Base-by-base conservation (phyloP, 2,113 vertebrate species). In the Acrocephalus kingi region DNA sequence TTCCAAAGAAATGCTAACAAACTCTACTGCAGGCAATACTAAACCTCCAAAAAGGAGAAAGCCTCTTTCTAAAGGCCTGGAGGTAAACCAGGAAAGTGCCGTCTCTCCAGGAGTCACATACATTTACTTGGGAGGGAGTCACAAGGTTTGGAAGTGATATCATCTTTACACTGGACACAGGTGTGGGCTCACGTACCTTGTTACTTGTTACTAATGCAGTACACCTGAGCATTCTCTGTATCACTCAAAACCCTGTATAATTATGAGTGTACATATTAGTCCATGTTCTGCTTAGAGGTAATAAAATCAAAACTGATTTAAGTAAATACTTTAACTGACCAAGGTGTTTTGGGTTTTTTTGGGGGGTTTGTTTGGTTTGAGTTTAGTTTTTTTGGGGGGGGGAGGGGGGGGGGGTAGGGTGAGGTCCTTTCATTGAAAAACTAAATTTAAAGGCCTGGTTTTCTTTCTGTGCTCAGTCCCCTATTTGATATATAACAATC, bases 301-400 rank as follows among this genome's bases (percentile, higher is more conserved):
- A 90, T 22, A 61, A 30, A 63, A 59, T 73, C 41, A 35, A 71
- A 77, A n/a, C 12, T 24, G 7, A 74, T 64, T 61, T 27, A 79
- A 66, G 8, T 10, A 82, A 64, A 73, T 58, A 41, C 4, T 78
- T 75, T 43, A 55, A 39, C 18, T 61, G 54, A 72, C 10, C 9
- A 8, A 33, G 10, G 10, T 59, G 3, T 1, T n/a, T 24, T 15
- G 15, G 39, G 11, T 1, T 13, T 3, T 14, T 28, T 28, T 8
- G 21, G 9, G 17, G 15, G 33, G 22, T 23, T 35, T 17, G 27
- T 7, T 48, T 45, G 16, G 31, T n/a, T 56, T n/a, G 13, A 39
- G 37, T 39, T 20, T 20, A 24, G 16, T 33, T 16, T 20, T 24
- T 46, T n/a, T n/a, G 7, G 5, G 21, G 13, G 19, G 5, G 5